A percentile compares a stretch with the other conserved stretches of the same genome.
These are phyloP conservation scores for Ceyx cyanopectus DNA, from an alignment of 2,113 vertebrate species.

Conservation along the genomic window DNA sequence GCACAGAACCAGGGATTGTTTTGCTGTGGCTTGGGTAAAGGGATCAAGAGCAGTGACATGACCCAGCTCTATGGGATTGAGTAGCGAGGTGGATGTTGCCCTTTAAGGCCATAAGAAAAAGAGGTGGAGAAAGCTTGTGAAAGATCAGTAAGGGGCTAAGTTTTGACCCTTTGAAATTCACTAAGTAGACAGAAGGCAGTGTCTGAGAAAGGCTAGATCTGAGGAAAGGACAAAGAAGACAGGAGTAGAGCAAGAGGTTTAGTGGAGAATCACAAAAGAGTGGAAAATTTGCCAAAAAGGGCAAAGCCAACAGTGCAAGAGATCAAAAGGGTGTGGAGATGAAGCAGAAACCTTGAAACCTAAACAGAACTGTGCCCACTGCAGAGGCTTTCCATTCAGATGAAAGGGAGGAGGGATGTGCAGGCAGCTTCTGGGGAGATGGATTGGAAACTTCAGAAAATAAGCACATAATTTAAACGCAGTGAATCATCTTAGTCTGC, in stretches of 20 bases:
- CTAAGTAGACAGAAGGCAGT: not conserved
- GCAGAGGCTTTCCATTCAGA: not conserved
- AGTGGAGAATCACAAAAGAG: not conserved
- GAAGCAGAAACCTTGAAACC: not conserved
- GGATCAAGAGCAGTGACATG: accelerated
- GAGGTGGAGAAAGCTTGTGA: not conserved
- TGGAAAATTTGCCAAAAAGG: not conserved
- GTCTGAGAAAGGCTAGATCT: not conserved
- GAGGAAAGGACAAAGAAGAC: not conserved
- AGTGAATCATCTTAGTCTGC: not conserved
- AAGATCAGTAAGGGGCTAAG: not conserved
- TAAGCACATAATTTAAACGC: not conserved
- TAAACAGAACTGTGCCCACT: not conserved
- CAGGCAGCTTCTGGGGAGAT: not conserved
- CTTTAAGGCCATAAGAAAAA: not conserved
- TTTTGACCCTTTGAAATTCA: not conserved
- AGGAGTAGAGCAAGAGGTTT: not conserved
- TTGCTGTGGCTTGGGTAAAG: not conserved
- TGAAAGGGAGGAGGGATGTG: not conserved
- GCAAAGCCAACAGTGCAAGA: not conserved
- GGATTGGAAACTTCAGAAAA: not conserved
- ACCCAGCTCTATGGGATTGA: not conserved
- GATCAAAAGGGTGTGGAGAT: not conserved
- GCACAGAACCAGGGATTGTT: not conserved
- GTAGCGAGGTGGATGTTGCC: not conserved